These are phyloP conservation scores for Gallinago jamesoni DNA, from an alignment of 2,113 vertebrate genomes.

Conservation along the genomic window DNA sequence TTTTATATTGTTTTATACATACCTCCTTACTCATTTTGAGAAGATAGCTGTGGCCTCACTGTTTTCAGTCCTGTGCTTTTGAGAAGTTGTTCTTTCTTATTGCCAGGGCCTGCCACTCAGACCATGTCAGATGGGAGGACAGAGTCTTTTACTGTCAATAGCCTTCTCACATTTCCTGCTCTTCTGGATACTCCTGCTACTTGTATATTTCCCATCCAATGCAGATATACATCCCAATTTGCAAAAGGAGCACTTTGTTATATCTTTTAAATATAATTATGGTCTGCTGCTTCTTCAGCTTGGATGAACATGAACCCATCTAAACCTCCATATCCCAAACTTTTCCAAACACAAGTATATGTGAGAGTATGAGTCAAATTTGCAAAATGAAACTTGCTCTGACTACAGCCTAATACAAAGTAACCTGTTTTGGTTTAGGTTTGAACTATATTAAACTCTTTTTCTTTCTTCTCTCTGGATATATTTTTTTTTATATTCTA, in stretches of 20 bases:
- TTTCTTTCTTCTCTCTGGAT: neutral
- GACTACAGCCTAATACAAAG: neutral
- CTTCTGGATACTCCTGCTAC: neutral
- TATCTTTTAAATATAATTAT: neutral
- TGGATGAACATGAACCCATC: neutral
- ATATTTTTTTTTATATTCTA: neutral
- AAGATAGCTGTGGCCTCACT: neutral
- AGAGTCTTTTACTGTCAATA: neutral
- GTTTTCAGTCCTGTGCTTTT: neutral
- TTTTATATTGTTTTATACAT: neutral
- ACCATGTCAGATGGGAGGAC: neutral
- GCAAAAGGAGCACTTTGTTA: neutral
- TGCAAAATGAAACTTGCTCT: neutral
- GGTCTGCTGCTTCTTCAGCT: neutral
- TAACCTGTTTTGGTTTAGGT: neutral
- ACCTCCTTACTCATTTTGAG: neutral
- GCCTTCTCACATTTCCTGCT: neutral
- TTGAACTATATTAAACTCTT: neutral
- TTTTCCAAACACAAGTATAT: neutral
- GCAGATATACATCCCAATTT: neutral
- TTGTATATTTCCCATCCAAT: neutral
- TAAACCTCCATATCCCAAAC: neutral
- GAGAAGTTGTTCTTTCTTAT: neutral
- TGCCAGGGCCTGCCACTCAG: neutral
- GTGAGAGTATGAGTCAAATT: neutral